Evolutionary conservation across 2,888 invertebrate genomes (phyloP).

Genomic region (Homarus gammarus): DNA sequence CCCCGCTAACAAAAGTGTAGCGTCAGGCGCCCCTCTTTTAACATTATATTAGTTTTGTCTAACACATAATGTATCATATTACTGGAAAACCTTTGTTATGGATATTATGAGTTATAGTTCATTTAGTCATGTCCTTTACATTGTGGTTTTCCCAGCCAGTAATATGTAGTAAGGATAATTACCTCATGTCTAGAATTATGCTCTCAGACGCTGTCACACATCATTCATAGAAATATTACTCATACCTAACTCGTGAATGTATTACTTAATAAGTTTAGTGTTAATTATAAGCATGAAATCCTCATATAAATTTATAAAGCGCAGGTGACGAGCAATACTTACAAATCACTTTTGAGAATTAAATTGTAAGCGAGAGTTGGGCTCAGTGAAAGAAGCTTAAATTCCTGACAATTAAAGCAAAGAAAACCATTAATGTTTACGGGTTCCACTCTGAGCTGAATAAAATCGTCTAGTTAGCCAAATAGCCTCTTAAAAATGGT

Average conservation of each 20-base stretch:
- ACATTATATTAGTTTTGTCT: background rate
- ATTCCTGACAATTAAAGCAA: too few relatives aligned
- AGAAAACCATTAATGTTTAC: too few relatives aligned
- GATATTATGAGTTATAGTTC: background rate
- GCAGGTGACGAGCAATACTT: too few relatives aligned
- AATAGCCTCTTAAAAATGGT: too few relatives aligned
- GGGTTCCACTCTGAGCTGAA: too few relatives aligned
- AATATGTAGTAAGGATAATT: background rate
- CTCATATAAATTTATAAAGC: too few relatives aligned
- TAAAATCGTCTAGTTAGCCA: too few relatives aligned
- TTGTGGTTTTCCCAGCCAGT: background rate
- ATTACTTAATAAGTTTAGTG: background rate
- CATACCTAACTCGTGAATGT: background rate
- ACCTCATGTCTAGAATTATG: background rate
- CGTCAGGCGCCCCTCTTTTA: background rate
- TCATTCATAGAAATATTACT: background rate
- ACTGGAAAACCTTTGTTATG: background rate
- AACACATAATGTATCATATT: background rate
- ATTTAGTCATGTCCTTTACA: background rate
- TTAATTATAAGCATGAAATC: too few relatives aligned
- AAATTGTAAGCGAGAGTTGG: too few relatives aligned
- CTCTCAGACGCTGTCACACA: background rate
- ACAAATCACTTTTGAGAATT: too few relatives aligned
- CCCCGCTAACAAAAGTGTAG: conserved; percentile 8
- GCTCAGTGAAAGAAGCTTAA: too few relatives aligned